Conservation (phyloP, 2,113 vertebrate genomes). For the Pseudopodoces humilis region DNA sequence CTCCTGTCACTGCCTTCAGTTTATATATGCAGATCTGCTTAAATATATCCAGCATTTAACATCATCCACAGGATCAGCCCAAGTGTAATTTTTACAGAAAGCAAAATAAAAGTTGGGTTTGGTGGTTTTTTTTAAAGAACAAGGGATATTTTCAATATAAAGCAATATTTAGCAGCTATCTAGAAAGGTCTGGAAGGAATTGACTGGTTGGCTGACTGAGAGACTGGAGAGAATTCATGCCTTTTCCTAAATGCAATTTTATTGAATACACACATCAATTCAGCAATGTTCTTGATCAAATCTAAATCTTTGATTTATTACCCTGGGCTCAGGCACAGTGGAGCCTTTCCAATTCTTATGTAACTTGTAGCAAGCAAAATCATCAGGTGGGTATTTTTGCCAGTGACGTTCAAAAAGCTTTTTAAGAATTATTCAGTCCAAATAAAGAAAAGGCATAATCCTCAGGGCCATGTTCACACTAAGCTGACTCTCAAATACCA, state of each 20-base stretch:
- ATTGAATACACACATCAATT: background rate
- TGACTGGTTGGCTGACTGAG: background rate
- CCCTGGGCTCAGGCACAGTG: background rate
- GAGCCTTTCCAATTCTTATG: background rate
- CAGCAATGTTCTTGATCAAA: background rate
- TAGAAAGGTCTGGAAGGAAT: background rate
- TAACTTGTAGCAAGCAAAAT: background rate
- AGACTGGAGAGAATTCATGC: background rate
- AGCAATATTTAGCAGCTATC: background rate
- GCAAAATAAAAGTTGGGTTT: background rate
- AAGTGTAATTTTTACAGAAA: background rate
- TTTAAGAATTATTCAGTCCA: slow-evolving; percentile 14
- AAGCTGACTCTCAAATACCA: background rate
- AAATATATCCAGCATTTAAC: background rate
- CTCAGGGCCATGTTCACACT: background rate
- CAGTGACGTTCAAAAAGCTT: background rate
- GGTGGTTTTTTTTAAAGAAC: background rate
- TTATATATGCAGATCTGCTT: background rate
- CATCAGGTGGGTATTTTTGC: background rate
- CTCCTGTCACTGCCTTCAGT: background rate
- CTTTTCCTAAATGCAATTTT: background rate
- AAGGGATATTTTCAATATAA: background rate
- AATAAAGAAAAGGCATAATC: slow-evolving; percentile 8
- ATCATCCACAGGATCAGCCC: background rate
- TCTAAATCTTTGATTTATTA: background rate